These are phyloP conservation scores for Corydoras sp. DNA, from an alignment of 2,113 vertebrate species.

Conservation along the genomic window DNA sequence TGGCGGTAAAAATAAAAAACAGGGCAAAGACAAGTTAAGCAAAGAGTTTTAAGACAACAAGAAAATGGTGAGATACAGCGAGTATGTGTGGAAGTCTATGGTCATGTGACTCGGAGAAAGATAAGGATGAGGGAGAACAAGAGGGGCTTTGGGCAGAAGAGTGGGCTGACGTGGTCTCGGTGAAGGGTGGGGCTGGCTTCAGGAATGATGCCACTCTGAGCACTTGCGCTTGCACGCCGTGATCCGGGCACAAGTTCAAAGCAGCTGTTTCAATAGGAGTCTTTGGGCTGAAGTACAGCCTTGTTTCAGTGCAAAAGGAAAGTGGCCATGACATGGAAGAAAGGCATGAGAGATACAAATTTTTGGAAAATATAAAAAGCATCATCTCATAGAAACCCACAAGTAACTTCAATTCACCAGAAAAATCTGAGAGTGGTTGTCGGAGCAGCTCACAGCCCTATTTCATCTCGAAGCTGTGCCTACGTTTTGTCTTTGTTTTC, in stretches of 20 bases:
- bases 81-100: conserved; percentile 1
- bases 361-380: no score
- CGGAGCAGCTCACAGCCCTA: no score
- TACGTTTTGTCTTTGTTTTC: no score
- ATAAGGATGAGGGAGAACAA: background rate
- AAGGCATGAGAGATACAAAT: background rate
- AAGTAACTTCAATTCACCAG: no score
- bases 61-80: background rate
- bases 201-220: conserved; percentile 17
- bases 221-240: conserved; percentile 32
- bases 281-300: background rate
- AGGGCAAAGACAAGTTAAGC: conserved; percentile 7
- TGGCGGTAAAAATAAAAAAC: conserved; percentile 5
- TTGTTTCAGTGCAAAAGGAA: conserved; percentile 30
- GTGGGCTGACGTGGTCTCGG: conserved; percentile 11
- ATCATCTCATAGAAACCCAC: no score
- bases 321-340: background rate
- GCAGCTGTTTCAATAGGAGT: conserved; percentile 41
- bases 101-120: background rate
- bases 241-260: conserved; percentile 40
- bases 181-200: conserved; percentile 1
- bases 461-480: no score
- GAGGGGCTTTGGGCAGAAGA: background rate
- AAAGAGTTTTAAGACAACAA: background rate
- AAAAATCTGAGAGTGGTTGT: background rate